Evolutionary conservation across 1,140 invertebrate species (phyloP), one percentile per base, ranked within the genome.

Genomic region (Tetramorium parvispinum): DNA sequence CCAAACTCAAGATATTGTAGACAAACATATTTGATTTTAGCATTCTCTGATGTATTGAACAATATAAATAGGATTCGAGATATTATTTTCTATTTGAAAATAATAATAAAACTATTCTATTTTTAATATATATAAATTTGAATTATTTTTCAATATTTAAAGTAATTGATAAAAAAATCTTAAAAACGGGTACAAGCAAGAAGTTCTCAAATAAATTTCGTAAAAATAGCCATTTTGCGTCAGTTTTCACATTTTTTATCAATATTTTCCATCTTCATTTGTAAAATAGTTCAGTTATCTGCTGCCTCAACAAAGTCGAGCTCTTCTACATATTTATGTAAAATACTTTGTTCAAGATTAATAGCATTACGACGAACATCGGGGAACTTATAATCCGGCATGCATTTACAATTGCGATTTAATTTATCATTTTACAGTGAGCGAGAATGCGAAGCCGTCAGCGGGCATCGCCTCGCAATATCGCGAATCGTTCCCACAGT

Each of bases 351-450:
- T 32, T 18, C 53, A 24, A 55, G 24, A 83, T 73, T 82, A 82
- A 81, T 68, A 68, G 57, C 27, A 59, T 83, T 75, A 37, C n/a
- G n/a, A 53, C 13, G 40, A 59, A 21, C 78, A 24, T 32, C 24
- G 79, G 27, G 13, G 21, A 73, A 73, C 51, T 73, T 82, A 46
- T 82, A 71, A 75, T 61, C 79, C n/a, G 55, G 18, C 43, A 43
- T 18, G 71, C 73, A 78, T 53, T 85, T 85, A 76, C 73, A 78
- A 53, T 16, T 40, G 32, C 59, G 21, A 77, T 65, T 77, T 63
- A 78, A 85, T 85, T 85, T 85, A 78, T 85, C 82, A 78, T 40
- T 66, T 83, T 73, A 57, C 51, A 71, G 2, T n/a, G 79, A 5
- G 21, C n/a, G 51, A 73, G 51, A 73, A 73, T 27, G 65, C 49